Conservation (phyloP, 2,113 vertebrate genomes). For the Boleophthalmus pectinirostris region DNA sequence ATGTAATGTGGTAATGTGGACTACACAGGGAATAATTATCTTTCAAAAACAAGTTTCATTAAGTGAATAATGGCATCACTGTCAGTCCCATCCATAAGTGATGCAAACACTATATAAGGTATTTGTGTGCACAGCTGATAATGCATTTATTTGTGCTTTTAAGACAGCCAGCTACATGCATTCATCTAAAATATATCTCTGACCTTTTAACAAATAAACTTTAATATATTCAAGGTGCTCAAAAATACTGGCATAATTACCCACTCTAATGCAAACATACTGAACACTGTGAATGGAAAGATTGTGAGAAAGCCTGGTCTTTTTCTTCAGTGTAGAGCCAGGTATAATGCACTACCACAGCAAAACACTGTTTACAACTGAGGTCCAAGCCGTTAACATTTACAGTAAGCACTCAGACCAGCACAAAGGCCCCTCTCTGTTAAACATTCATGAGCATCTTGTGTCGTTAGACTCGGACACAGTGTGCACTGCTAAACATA, state of each 20-base stretch:
- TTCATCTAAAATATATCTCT: conserved; percentile 41
- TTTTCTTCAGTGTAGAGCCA: conserved; percentile 29
- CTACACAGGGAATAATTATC: neutral
- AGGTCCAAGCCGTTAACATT: conserved; percentile 26
- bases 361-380: conserved; percentile 40
- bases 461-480: conserved; percentile 5
- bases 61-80: neutral
- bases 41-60: neutral
- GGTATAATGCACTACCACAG: conserved; percentile 48
- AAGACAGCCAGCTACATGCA: conserved; percentile 26
- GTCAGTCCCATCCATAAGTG: neutral
- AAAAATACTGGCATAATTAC: neutral
- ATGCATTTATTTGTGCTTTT: conserved; percentile 12
- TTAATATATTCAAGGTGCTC: conserved; percentile 5
- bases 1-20: neutral
- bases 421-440: conserved; percentile 5
- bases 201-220: conserved; percentile 49
- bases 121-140: neutral
- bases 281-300: conserved; percentile 26
- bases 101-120: no score
- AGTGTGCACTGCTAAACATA: conserved; percentile 9
- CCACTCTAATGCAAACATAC: conserved; percentile 23
- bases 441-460: conserved; percentile 14
- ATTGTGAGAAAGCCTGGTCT: conserved; percentile 1
- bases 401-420: conserved; percentile 11